A percentile compares a stretch with the other conserved stretches of the same genome.
These are phyloP conservation scores for Petromus typicus DNA, from an alignment of 2,113 vertebrate species.

Conservation along the genomic window DNA sequence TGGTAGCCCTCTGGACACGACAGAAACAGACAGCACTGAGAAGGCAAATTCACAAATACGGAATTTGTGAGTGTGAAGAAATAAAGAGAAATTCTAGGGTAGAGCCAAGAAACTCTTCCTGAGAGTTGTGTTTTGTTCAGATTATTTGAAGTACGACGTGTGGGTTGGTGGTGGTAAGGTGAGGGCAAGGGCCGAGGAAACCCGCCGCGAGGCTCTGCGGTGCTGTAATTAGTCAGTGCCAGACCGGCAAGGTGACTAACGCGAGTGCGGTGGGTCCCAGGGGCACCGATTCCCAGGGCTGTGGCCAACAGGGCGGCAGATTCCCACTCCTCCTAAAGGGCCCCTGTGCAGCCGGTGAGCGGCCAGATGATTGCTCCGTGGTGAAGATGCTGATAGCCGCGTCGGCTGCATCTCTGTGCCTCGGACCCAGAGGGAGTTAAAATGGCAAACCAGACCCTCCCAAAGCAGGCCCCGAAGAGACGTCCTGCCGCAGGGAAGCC, in stretches of 20 bases:
- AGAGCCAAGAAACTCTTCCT: not conserved
- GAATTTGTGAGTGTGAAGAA: not conserved
- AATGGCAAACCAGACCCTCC: not conserved
- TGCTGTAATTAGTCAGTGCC: not conserved
- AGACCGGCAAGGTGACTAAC: not conserved
- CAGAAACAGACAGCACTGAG: not conserved
- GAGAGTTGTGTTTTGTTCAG: not conserved
- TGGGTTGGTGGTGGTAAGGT: not conserved
- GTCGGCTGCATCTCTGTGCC: not conserved
- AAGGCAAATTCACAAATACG: not conserved
- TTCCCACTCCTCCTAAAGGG: not conserved
- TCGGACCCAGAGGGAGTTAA: not conserved
- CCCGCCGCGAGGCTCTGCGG: not conserved
- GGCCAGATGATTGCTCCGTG: not conserved
- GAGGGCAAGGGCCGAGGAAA: not conserved
- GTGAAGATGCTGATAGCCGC: not conserved
- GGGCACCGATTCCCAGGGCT: not conserved
- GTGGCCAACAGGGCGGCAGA: not conserved
- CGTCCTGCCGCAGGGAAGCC: not conserved
- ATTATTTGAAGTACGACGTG: not conserved
- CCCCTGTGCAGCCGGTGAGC: fast-evolving
- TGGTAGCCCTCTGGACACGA: fast-evolving
- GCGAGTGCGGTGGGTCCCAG: not conserved
- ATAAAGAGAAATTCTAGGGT: not conserved
- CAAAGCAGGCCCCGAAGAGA: not conserved